Conservation (phyloP, 2,888 invertebrate genomes). For the Drosophila merina region DNA sequence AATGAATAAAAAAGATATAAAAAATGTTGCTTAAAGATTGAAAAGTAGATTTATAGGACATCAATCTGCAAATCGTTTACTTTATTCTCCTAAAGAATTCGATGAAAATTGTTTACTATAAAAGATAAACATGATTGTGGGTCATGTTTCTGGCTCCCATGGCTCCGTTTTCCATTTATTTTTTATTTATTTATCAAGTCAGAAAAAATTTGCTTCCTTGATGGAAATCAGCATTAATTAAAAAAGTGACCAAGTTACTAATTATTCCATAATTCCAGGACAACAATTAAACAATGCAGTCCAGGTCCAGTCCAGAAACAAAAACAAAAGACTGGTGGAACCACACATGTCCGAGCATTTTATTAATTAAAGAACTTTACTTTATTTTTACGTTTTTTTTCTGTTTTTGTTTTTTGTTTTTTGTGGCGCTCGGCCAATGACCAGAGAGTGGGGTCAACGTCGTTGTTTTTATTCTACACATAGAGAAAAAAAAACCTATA, state of each 20-base stretch:
- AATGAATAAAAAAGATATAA: no score
- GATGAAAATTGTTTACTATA: no score
- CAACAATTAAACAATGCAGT: slow-evolving; percentile 7
- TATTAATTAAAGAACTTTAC: slow-evolving; percentile 38
- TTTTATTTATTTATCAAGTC: no score
- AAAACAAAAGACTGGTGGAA: slow-evolving; percentile 12
- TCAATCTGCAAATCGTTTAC: no score
- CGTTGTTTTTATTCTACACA: not conserved
- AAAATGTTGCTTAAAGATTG: no score
- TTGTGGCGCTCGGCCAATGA: slow-evolving; percentile 32
- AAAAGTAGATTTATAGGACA: no score
- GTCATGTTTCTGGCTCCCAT: no score
- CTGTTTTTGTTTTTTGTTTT: not conserved
- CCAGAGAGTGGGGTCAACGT: slow-evolving; percentile 3
- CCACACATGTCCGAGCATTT: slow-evolving; percentile 28
- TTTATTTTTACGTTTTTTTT: not conserved
- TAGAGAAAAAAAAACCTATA: not conserved
- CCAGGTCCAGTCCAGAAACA: not conserved
- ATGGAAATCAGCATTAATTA: not conserved
- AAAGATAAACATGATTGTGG: no score
- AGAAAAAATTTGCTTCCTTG: no score
- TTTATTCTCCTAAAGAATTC: no score
- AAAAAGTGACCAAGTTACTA: slow-evolving; percentile 9
- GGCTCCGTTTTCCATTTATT: no score
- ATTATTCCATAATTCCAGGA: slow-evolving; percentile 9